These are phyloP conservation scores for Coenobita brevimanus DNA, from an alignment of 1,140 invertebrate genomes.

Conservation along the genomic window DNA sequence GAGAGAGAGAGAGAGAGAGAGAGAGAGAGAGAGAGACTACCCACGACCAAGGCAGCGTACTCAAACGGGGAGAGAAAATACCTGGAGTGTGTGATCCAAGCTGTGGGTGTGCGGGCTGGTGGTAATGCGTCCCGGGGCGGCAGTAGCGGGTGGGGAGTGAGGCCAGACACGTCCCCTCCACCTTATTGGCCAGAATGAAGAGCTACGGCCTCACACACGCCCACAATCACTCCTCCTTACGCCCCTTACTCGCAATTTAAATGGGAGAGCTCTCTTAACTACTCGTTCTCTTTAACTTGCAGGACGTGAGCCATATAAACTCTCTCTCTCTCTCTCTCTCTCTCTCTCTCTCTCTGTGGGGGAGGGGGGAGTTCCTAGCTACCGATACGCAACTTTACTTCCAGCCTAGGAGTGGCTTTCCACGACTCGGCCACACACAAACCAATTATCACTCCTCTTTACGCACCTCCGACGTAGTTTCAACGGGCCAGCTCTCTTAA, in stretches of 20 bases:
- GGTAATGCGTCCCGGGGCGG: constrained; percentile 5
- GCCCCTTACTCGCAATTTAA: neutral
- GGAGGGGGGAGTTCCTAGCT: too few relatives aligned
- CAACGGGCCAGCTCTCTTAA: too few relatives aligned
- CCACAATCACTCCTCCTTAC: neutral
- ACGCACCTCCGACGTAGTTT: too few relatives aligned
- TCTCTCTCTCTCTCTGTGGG: neutral
- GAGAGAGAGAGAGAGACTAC: neutral
- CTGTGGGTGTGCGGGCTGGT: neutral
- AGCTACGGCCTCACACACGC: constrained; percentile 11
- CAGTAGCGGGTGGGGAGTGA: constrained; percentile 1
- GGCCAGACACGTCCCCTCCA: constrained; percentile 17
- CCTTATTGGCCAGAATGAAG: constrained; percentile 32
- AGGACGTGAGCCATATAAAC: neutral
- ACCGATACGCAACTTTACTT: too few relatives aligned
- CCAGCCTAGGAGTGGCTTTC: too few relatives aligned
- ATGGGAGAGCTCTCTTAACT: neutral
- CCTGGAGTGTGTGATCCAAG: constrained; percentile 21
- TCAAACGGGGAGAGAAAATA: neutral
- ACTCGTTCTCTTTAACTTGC: neutral
- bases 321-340: neutral
- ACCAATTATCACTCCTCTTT: too few relatives aligned
- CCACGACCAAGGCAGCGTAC: neutral
- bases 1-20: neutral
- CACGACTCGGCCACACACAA: too few relatives aligned